Base-by-base conservation (phyloP, 1,140 invertebrate genomes). In the Neelides sp. region DNA sequence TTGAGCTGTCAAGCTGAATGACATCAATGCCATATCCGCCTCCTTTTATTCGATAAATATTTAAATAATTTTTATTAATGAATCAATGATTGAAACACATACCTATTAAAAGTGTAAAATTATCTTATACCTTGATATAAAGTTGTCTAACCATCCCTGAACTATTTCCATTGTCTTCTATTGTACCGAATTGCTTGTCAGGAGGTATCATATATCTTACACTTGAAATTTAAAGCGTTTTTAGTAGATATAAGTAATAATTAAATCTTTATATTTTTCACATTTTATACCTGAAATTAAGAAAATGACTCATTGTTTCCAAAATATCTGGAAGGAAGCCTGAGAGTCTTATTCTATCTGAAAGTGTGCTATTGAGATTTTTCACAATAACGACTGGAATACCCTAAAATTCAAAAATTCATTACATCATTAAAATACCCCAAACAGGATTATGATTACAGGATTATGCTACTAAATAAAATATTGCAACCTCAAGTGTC, bases 131-230 rank as follows among this genome's bases (percentile, higher is more conserved):
- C 30, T 53, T 57, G 42, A 45, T 34, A 28, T 55, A 43, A 13
- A 59, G 43, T 28, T 35, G 15, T 37, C 57, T 54, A 17, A 59
- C 57, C 57, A 59, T 59, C 0, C 57, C 57, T 2, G 53, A 36
- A 50, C 53, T 55, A 45, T 48, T 59, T 28, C 57, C 57, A 43
- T 39, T 20, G 0, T n/a, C 50, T n/a, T 53, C 53, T 17, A 17
- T 13, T 17, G 44, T 17, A 15, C 57, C 57, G 47, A 59, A 59
- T 12, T 28, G 48, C 13, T 42, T 49, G 40, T 59, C 57, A n/a
- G 17, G 1, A 0, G 57, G 57, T 27, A 34, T 23, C 20, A 47
- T 12, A 41, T 48, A 35, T 36, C 10, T 1, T 12, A 4, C 5
- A 2, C 4, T 23, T 37, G 12, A 27, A 37, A 39, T 27, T n/a